Conservation (phyloP, 1,140 invertebrate genomes). For the Tetramorium parvispinum region DNA sequence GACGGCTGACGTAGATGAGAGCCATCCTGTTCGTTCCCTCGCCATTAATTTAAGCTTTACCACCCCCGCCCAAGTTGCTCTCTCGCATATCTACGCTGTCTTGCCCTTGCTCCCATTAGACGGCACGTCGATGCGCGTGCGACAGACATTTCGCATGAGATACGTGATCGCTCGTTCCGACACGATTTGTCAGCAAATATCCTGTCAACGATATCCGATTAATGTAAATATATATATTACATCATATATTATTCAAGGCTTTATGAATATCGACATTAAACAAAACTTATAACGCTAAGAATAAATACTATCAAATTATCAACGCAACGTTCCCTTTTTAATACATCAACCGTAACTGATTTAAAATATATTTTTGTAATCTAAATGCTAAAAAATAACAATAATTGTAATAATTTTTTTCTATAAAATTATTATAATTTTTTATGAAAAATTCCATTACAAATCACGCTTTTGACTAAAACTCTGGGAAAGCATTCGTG, state of each 20-base stretch:
- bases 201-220: neutral
- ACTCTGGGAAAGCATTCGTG: neutral
- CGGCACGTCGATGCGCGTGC: neutral
- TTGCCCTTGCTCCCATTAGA: neutral
- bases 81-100: neutral
- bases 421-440: neutral
- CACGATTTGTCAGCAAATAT: neutral
- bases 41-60: constrained; percentile 30
- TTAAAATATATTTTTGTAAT: neutral
- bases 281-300: neutral
- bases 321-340: neutral
- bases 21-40: constrained; percentile 2
- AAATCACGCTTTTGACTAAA: neutral
- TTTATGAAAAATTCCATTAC: neutral
- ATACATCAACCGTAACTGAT: neutral
- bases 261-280: neutral
- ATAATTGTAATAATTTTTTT: neutral
- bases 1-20: constrained; percentile 21
- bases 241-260: neutral
- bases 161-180: neutral
- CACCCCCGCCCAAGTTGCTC: too few species aligned
- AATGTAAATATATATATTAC: neutral
- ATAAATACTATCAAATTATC: neutral
- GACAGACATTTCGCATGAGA: neutral
- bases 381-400: neutral